Evolutionary conservation across 2,888 invertebrate species (phyloP).

Genomic region (Drosophila prolongata): DNA sequence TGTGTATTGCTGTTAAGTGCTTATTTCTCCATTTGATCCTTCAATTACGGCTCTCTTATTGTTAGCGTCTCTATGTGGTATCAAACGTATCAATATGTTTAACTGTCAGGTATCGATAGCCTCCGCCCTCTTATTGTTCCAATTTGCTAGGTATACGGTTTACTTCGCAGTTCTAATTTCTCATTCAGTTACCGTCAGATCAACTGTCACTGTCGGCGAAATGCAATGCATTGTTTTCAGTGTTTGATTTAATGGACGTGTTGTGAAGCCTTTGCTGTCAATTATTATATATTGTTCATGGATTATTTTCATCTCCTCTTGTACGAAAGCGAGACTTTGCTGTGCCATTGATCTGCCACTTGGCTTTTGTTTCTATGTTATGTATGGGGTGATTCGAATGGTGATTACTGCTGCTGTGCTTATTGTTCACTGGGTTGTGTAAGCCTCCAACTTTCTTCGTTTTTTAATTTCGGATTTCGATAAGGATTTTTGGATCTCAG

Average conservation of each 20-base stretch:
- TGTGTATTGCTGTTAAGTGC: conserved; percentile 20
- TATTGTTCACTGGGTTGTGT: conserved; percentile 33
- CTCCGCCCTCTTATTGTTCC: background rate
- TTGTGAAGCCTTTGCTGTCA: conserved; percentile 5
- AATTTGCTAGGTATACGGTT: conserved; percentile 10
- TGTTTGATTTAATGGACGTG: conserved; percentile 6
- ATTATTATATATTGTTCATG: conserved; percentile 1
- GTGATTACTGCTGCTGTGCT: conserved; percentile 16
- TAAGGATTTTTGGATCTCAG: conserved; percentile 36
- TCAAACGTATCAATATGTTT: background rate
- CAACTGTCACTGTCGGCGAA: background rate
- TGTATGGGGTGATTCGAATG: conserved; percentile 10
- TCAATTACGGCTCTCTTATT: background rate
- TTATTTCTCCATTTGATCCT: conserved; percentile 9
- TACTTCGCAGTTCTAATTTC: conserved; percentile 18
- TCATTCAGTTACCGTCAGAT: conserved; percentile 10
- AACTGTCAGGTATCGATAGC: conserved; percentile 3
- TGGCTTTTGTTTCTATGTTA: background rate
- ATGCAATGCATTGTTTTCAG: background rate
- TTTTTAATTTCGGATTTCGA: conserved; percentile 16
- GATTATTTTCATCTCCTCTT: conserved; percentile 3
- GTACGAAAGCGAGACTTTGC: background rate
- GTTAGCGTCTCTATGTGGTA: background rate
- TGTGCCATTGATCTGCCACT: conserved; percentile 11
- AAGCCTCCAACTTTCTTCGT: conserved; percentile 32